A percentile compares a stretch with the other conserved stretches of the same genome.
These are phyloP conservation scores for Pogonognathellus flavescens DNA, from an alignment of 1,140 invertebrate genomes.

Conservation along the genomic window DNA sequence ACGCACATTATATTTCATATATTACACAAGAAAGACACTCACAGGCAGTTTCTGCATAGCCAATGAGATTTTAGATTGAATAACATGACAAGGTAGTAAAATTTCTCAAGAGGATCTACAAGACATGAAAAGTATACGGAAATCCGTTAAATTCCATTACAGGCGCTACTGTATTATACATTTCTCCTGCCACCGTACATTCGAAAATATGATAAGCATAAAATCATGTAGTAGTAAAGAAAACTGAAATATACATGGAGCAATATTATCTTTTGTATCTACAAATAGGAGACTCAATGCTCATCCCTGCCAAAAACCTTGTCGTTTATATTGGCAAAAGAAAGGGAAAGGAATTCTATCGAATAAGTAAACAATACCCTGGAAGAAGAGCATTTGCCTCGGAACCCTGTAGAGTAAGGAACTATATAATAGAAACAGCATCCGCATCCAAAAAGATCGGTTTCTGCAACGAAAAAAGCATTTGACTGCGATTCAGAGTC, in stretches of 20 bases:
- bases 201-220: no score
- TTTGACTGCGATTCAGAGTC: background rate
- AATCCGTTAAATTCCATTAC: no score
- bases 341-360: background rate
- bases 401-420: background rate
- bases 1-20: background rate
- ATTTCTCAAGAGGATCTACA: background rate
- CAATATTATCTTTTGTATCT: no score
- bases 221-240: no score
- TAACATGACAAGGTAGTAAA: constrained; percentile 15
- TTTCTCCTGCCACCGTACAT: no score
- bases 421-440: background rate
- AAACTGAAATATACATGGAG: no score
- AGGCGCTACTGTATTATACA: no score
- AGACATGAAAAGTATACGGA: background rate
- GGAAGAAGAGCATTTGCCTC: no score
- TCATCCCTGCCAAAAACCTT: no score
- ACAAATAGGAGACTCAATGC: no score
- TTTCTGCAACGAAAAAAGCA: constrained; percentile 14
- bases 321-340: background rate
- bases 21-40: background rate
- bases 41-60: background rate
- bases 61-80: background rate
- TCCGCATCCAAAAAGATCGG: constrained; percentile 14
- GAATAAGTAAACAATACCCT: background rate